phyloP scores from a whole-genome alignment of 2,888 invertebrate species.

The Drosophila sordidula region DNA sequence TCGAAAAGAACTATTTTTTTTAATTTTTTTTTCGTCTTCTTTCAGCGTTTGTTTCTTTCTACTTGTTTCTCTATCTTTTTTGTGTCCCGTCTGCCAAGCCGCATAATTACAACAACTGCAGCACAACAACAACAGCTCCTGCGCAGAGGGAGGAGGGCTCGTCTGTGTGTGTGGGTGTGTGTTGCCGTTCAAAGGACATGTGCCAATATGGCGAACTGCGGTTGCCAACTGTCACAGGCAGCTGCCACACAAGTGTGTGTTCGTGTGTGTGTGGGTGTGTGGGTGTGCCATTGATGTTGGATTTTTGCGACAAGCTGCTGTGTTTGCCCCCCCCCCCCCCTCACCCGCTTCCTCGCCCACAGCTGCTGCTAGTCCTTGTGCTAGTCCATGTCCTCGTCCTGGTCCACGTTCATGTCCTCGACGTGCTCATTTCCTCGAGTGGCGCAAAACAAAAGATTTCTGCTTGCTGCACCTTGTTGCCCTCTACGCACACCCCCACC shows the following conservation, averaged over 20 bases:
- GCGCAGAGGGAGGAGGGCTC: conserved; percentile 10
- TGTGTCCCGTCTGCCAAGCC: conserved; percentile 53
- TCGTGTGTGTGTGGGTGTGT: conserved; percentile 7
- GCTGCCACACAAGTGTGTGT: conserved; percentile 27
- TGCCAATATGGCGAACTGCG: conserved; percentile 78
- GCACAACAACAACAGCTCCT: conserved; percentile 26
- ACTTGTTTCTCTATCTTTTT: conserved; percentile 9
- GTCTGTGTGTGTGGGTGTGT: conserved; percentile 7
- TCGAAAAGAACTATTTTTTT: neutral
- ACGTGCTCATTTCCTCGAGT: conserved; percentile 78
- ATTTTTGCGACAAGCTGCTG: conserved; percentile 33
- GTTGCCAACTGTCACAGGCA: conserved; percentile 54
- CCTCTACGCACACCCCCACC: neutral
- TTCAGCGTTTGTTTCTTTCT: conserved; percentile 9
- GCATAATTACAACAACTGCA: conserved; percentile 74
- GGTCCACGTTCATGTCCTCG: conserved; percentile 31
- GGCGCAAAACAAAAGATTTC: conserved; percentile 76
- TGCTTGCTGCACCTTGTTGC: conserved; percentile 55
- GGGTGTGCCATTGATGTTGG: conserved; percentile 58
- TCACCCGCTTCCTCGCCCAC: neutral
- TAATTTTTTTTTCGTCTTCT: neutral
- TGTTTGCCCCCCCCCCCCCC: neutral
- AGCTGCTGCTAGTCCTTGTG: neutral
- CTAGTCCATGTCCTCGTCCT: conserved; percentile 6
- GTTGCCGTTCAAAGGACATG: conserved; percentile 68